Percentiles rank a stretch among this genome's conserved stretches.
These are phyloP conservation scores for Odocoileus virginianus DNA, from an alignment of 2,113 vertebrate genomes.

Conservation along the genomic window DNA sequence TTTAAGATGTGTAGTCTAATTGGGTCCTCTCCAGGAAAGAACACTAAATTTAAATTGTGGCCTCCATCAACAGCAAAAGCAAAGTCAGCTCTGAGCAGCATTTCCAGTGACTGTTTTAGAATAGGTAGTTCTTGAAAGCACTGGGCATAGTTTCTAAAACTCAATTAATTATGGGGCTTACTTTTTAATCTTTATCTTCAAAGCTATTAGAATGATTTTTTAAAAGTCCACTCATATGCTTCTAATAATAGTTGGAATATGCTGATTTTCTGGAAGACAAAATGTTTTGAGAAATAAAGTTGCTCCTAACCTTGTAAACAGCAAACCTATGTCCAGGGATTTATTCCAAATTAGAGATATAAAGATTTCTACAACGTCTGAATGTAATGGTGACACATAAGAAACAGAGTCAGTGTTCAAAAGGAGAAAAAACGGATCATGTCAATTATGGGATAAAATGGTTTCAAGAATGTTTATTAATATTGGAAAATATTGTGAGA, in stretches of 20 bases:
- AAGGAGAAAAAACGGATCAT: background rate
- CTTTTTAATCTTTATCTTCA: slow-evolving; percentile 8
- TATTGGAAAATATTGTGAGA: background rate
- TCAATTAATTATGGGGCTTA: background rate
- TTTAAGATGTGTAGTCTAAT: background rate
- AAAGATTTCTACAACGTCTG: background rate
- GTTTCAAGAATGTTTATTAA: background rate
- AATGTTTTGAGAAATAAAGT: background rate
- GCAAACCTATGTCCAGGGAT: background rate
- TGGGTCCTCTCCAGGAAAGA: background rate
- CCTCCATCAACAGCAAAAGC: background rate
- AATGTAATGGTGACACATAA: background rate
- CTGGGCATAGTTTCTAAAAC: background rate
- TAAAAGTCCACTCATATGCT: background rate
- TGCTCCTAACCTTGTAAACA: background rate
- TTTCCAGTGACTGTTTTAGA: background rate
- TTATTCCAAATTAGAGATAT: slow-evolving; percentile 1
- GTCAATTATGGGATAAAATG: background rate
- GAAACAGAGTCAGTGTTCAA: background rate
- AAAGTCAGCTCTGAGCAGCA: background rate
- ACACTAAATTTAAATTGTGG: background rate
- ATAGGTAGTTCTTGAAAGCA: background rate
- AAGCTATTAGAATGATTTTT: background rate
- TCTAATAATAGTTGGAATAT: background rate
- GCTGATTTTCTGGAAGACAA: background rate